Evolutionary conservation across 2,113 vertebrate species (phyloP).

Genomic region (Vulpes lagopus): DNA sequence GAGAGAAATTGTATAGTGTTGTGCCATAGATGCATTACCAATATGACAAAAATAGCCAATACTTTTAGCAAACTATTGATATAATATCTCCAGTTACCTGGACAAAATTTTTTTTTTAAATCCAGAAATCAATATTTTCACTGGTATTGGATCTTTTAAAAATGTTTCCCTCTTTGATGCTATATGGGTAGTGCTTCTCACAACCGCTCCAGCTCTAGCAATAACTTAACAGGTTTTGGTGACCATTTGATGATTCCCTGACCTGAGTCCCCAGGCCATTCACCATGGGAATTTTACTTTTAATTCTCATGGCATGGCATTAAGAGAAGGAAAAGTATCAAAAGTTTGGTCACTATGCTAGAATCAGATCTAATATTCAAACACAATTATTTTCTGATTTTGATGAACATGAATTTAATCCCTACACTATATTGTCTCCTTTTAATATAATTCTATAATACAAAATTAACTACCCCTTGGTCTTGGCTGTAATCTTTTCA

Average conservation of each 20-base stretch:
- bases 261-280: slow-evolving; percentile 14
- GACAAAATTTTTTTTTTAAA: too few species aligned
- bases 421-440: neutral
- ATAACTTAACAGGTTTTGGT: neutral
- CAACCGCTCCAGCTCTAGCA: neutral
- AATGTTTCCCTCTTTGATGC: neutral
- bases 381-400: neutral
- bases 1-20: neutral
- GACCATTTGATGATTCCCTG: neutral
- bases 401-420: neutral
- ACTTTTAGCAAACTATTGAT: neutral
- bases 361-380: neutral
- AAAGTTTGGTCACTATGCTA: neutral
- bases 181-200: neutral
- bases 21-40: neutral
- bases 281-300: neutral
- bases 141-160: neutral
- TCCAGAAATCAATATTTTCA: neutral
- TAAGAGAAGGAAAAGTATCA: neutral
- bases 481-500: neutral
- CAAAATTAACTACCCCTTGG: neutral
- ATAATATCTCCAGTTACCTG: slow-evolving; percentile 10
- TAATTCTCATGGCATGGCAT: neutral
- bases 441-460: neutral
- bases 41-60: neutral